Percentiles rank a stretch among this genome's conserved stretches.
These are phyloP conservation scores for Himalopsyche anomala DNA, from an alignment of 2,888 invertebrate species.

Conservation along the genomic window DNA sequence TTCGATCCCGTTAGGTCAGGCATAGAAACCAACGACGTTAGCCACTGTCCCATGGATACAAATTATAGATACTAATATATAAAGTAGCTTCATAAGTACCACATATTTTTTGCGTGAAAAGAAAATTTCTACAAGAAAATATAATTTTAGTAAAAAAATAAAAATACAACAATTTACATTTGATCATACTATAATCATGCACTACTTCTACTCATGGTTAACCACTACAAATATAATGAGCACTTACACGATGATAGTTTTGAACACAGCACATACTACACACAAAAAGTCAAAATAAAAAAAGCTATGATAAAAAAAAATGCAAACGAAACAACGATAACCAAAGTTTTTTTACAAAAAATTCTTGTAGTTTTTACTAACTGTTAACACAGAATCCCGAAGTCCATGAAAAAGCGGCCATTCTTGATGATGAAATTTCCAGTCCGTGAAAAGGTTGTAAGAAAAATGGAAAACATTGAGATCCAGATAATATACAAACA, in stretches of 20 bases:
- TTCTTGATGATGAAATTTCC: conserved; percentile 35
- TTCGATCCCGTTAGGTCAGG: too few species aligned
- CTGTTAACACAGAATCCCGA: conserved; percentile 45
- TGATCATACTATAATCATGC: too few species aligned
- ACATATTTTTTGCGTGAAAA: too few species aligned
- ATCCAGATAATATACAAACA: conserved; percentile 38
- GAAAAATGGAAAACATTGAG: conserved; percentile 42
- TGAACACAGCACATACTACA: neutral
- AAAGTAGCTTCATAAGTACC: too few species aligned
- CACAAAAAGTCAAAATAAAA: neutral
- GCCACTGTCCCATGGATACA: too few species aligned
- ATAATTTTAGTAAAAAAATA: too few species aligned
- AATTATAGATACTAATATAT: too few species aligned
- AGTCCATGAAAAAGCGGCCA: conserved; percentile 43
- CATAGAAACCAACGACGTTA: too few species aligned
- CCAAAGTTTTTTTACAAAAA: conserved; percentile 23
- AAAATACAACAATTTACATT: too few species aligned
- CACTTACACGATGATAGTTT: neutral
- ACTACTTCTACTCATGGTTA: too few species aligned
- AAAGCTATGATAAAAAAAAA: conserved; percentile 33
- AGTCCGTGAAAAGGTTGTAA: conserved; percentile 41
- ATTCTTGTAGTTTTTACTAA: conserved; percentile 42
- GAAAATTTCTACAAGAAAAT: too few species aligned
- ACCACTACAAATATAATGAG: neutral
- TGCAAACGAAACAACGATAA: conserved; percentile 38